These are phyloP conservation scores for Manis javanica DNA, from an alignment of 2,797 vertebrate species.

Conservation along the genomic window DNA sequence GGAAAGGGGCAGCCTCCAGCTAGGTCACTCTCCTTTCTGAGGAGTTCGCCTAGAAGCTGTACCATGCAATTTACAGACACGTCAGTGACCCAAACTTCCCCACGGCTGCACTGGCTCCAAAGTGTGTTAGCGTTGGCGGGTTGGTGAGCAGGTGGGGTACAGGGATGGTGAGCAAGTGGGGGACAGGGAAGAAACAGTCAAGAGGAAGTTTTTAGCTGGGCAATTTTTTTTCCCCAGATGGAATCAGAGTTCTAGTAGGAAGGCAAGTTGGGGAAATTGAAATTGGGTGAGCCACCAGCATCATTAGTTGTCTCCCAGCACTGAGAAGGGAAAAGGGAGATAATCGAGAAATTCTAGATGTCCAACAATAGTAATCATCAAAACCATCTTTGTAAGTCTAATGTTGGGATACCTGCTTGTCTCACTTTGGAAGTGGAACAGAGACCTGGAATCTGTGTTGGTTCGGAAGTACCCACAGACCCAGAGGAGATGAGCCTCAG, in stretches of 20 bases:
- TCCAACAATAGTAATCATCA: background rate
- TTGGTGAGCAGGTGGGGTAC: fast-evolving
- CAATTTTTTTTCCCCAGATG: background rate
- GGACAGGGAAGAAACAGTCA: background rate
- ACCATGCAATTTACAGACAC: background rate
- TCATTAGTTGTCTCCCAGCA: background rate
- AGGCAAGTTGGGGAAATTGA: background rate
- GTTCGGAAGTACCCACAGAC: background rate
- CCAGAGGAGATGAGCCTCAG: background rate
- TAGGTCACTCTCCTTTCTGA: background rate
- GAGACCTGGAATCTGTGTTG: background rate
- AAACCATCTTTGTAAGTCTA: background rate
- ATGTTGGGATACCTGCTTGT: background rate
- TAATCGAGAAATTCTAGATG: background rate
- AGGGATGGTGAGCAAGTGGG: background rate
- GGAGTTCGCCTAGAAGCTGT: background rate
- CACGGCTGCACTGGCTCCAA: background rate
- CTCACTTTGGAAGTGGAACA: background rate
- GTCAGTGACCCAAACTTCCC: background rate
- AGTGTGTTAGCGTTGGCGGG: fast-evolving
- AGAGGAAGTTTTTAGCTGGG: background rate
- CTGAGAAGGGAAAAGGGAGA: background rate
- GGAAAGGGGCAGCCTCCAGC: background rate
- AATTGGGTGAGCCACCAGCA: background rate
- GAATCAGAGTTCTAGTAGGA: background rate